These are phyloP conservation scores for Tenebrosternarchus preto DNA, from an alignment of 2,113 vertebrate genomes.

Conservation along the genomic window DNA sequence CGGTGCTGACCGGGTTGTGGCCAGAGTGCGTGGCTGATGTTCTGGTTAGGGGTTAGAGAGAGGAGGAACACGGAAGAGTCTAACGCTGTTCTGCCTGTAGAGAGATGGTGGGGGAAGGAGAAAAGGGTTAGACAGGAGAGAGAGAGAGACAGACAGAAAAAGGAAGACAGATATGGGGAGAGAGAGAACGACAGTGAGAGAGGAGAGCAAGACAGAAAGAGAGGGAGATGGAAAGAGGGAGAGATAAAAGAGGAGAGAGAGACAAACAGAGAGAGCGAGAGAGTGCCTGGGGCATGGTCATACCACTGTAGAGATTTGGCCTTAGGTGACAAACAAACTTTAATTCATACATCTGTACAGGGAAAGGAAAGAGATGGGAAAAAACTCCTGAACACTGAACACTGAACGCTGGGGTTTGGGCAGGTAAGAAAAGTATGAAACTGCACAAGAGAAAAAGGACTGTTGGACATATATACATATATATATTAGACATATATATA, in stretches of 20 bases:
- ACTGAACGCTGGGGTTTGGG: background rate
- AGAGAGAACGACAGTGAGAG: constrained; percentile 6
- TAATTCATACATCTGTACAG: constrained; percentile 2
- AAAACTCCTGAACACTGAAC: constrained; percentile 18
- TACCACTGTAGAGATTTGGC: constrained; percentile 4
- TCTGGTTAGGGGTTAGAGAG: constrained; percentile 24
- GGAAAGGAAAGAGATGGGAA: background rate
- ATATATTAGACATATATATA: no score
- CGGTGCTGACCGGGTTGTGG: constrained; percentile 59
- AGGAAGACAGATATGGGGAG: constrained; percentile 37
- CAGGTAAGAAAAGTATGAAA: background rate
- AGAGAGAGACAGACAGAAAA: constrained; percentile 52
- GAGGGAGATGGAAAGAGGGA: constrained; percentile 49
- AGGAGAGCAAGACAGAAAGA: constrained; percentile 41
- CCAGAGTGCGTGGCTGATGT: constrained; percentile 40
- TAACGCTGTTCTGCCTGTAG: background rate
- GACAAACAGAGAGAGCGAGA: constrained; percentile 21
- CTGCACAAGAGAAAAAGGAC: constrained; percentile 13
- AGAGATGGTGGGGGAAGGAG: constrained; percentile 41
- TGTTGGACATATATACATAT: no score
- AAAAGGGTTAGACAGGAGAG: constrained; percentile 24
- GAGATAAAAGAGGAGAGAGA: background rate
- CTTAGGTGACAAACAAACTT: constrained; percentile 26
- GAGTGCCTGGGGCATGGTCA: constrained; percentile 13
- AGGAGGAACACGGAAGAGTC: constrained; percentile 18